Percentiles rank a stretch among this genome's conserved stretches.
Evolutionary conservation across 2,888 invertebrate species (phyloP).

Genomic region (Cancer borealis): DNA sequence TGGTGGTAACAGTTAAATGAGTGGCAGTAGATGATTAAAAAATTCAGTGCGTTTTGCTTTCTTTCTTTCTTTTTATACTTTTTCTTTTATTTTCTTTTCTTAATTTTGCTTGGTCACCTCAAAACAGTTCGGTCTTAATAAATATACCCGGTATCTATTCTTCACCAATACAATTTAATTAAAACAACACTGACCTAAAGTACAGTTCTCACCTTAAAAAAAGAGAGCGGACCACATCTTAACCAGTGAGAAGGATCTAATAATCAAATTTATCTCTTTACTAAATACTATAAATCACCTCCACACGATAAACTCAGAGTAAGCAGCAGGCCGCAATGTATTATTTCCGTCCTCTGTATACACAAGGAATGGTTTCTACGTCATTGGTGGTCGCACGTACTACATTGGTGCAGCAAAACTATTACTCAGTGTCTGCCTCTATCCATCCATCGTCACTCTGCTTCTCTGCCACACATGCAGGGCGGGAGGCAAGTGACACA

Average conservation of each 20-base stretch:
- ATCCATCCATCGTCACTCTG: neutral
- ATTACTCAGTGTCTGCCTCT: neutral
- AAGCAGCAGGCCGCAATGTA: neutral
- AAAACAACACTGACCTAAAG: no score
- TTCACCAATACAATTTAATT: no score
- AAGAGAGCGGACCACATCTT: neutral
- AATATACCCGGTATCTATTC: no score
- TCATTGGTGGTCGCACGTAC: neutral
- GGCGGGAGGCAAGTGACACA: neutral
- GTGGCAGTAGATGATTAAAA: neutral
- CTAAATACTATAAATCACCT: neutral
- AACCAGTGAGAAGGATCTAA: neutral
- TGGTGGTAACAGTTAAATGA: neutral
- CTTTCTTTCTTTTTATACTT: slow-evolving; percentile 44
- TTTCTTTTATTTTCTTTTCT: neutral
- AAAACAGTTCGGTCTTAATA: no score
- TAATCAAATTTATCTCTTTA: neutral
- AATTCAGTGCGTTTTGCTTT: neutral
- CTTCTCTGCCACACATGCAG: neutral
- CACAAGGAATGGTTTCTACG: neutral
- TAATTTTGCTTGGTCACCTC: neutral
- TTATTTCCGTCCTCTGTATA: neutral
- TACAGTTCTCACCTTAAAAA: no score
- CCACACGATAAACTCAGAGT: neutral
- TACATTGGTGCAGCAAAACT: neutral